Conservation (phyloP, 2,113 vertebrate genomes). For the Brachyistius frenatus region DNA sequence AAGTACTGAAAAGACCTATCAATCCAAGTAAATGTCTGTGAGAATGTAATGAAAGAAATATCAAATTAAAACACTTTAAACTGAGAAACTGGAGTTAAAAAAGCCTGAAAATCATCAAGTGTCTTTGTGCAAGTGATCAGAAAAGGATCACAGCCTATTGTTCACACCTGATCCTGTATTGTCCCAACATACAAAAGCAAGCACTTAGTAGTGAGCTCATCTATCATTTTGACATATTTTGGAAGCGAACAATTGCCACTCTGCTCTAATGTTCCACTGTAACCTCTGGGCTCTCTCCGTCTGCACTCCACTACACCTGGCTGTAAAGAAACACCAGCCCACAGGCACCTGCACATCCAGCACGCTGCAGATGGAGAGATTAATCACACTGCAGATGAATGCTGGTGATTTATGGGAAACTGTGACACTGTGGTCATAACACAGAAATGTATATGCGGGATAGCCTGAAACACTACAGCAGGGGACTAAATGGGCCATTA, state of each 20-base stretch:
- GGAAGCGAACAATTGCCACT: slow-evolving; percentile 63
- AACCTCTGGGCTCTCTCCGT: slow-evolving; percentile 31
- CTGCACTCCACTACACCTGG: slow-evolving; percentile 67
- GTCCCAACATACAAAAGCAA: slow-evolving; percentile 35
- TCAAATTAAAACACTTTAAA: not conserved
- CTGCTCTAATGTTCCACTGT: slow-evolving; percentile 56
- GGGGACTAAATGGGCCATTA: slow-evolving; percentile 58
- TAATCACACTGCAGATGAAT: slow-evolving; percentile 64
- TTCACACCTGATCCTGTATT: slow-evolving; percentile 40
- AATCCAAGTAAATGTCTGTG: not conserved
- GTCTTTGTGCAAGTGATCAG: slow-evolving; percentile 41
- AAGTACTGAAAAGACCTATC: not conserved
- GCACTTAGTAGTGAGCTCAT: slow-evolving; percentile 51
- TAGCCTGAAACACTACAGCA: slow-evolving; percentile 34
- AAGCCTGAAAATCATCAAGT: slow-evolving; percentile 10
- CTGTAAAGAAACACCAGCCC: slow-evolving; percentile 64
- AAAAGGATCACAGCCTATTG: slow-evolving; percentile 28
- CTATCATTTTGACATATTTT: slow-evolving; percentile 79
- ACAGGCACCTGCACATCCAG: slow-evolving; percentile 69
- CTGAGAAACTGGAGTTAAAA: not conserved
- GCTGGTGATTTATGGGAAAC: slow-evolving; percentile 71
- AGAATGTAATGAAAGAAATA: not conserved
- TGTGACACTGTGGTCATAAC: slow-evolving; percentile 77
- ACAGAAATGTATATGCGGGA: slow-evolving; percentile 69
- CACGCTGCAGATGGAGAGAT: slow-evolving; percentile 69